A percentile compares a stretch with the other conserved stretches of the same genome.
Evolutionary conservation across 2,113 vertebrate genomes (phyloP).

Genomic region (Drymodes brunneopygia): DNA sequence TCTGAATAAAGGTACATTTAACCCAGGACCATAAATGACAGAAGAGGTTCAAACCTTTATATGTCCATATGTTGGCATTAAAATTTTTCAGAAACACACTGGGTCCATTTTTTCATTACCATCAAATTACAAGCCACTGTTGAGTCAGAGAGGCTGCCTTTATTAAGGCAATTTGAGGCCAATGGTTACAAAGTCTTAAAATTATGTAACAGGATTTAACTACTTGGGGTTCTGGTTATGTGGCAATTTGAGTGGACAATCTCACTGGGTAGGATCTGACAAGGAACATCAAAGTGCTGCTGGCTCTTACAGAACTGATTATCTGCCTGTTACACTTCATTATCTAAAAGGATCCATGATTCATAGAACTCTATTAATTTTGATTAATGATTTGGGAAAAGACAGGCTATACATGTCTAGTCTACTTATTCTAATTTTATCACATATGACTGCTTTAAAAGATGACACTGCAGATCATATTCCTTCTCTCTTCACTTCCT

Average conservation of each 20-base stretch:
- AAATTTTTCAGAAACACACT: background rate
- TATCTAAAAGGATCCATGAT: background rate
- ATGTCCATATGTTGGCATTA: background rate
- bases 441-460: background rate
- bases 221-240: background rate
- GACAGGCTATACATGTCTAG: background rate
- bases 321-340: background rate
- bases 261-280: background rate
- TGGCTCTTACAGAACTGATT: background rate
- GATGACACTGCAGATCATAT: background rate
- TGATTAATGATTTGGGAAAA: background rate
- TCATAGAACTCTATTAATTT: background rate
- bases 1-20: background rate
- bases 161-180: background rate
- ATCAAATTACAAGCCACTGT: background rate
- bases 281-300: background rate
- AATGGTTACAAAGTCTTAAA: background rate
- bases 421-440: background rate
- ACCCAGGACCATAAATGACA: background rate
- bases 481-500: background rate
- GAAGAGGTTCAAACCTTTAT: background rate
- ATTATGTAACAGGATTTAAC: background rate
- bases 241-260: background rate
- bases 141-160: background rate
- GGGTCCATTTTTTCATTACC: background rate